Percentiles rank a stretch among this genome's conserved stretches.
These are phyloP conservation scores for Lutjanus campechanus DNA, from an alignment of 2,797 vertebrate genomes.

Conservation along the genomic window DNA sequence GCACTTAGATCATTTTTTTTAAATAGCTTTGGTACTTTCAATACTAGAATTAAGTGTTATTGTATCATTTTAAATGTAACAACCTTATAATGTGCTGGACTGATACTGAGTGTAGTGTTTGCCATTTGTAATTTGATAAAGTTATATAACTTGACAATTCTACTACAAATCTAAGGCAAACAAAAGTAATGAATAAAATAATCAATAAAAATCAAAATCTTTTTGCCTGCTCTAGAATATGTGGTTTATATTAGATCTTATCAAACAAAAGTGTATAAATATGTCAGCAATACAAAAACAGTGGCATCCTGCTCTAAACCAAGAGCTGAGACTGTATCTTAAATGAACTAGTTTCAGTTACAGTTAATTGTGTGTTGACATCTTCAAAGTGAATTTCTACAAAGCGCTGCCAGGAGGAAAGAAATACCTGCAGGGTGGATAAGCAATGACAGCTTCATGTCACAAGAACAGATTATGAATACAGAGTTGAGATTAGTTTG, in stretches of 20 bases:
- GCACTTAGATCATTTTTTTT: no score
- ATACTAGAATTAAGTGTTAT: no score
- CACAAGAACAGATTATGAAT: conserved; percentile 36
- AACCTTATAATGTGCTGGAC: no score
- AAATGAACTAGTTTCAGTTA: conserved; percentile 28
- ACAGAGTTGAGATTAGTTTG: conserved; percentile 19
- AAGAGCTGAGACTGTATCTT: neutral
- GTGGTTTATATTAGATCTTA: neutral
- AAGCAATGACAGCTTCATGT: conserved; percentile 33
- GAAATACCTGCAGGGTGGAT: conserved; percentile 48
- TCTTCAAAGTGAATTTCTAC: conserved; percentile 45
- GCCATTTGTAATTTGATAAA: neutral
- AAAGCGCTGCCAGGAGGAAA: conserved; percentile 46
- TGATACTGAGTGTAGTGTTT: neutral
- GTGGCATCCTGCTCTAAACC: neutral
- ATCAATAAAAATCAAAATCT: neutral
- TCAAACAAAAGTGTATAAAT: neutral
- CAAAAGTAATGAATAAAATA: neutral
- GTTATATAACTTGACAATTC: neutral
- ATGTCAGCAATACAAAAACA: neutral
- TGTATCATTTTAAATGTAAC: no score
- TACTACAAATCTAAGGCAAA: neutral
- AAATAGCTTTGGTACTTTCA: no score
- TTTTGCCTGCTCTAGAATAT: neutral
- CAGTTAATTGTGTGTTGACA: conserved; percentile 49